Conservation (phyloP, 37 sponge, comb jelly and placozoan species). For the Haliclona indistincta region DNA sequence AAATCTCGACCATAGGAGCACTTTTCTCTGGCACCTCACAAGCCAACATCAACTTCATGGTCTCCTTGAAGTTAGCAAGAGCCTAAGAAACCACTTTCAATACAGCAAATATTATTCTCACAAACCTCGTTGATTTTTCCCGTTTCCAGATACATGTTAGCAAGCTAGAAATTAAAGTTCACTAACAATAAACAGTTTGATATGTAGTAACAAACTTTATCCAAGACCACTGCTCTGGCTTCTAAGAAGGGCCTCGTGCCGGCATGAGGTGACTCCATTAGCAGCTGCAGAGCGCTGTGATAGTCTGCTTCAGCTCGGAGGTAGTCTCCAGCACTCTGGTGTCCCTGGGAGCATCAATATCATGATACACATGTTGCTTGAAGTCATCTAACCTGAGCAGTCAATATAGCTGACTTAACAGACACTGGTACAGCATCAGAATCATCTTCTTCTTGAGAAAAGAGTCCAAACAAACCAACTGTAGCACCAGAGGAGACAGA, state of each 20-base stretch:
- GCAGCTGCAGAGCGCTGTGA: slow-evolving; percentile 31
- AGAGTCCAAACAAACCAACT: slow-evolving; percentile 15
- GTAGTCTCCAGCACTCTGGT: slow-evolving; percentile 16
- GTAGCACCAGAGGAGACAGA: no score
- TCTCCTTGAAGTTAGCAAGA: slow-evolving; percentile 33
- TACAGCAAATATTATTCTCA: background rate
- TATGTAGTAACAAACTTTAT: slow-evolving; percentile 6
- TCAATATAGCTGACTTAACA: slow-evolving; percentile 21
- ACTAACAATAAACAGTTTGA: background rate
- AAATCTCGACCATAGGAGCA: slow-evolving; percentile 52
- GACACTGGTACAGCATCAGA: slow-evolving; percentile 14
- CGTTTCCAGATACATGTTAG: slow-evolving; percentile 24
- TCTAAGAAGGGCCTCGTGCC: slow-evolving; percentile 13
- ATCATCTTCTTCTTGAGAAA: slow-evolving; percentile 11
- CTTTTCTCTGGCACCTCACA: slow-evolving; percentile 34
- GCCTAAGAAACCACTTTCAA: slow-evolving; percentile 16
- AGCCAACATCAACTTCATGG: slow-evolving; percentile 27
- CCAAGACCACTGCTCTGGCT: slow-evolving; percentile 39
- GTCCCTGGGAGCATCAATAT: background rate
- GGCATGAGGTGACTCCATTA: slow-evolving; percentile 10
- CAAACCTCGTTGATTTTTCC: slow-evolving; percentile 15
- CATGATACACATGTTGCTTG: background rate
- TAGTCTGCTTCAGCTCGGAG: slow-evolving; percentile 2
- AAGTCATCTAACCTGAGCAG: slow-evolving; percentile 15
- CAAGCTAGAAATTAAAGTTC: slow-evolving; percentile 11